Evolutionary conservation across 2,113 vertebrate species (phyloP).

Genomic region (Bubo scandiacus): DNA sequence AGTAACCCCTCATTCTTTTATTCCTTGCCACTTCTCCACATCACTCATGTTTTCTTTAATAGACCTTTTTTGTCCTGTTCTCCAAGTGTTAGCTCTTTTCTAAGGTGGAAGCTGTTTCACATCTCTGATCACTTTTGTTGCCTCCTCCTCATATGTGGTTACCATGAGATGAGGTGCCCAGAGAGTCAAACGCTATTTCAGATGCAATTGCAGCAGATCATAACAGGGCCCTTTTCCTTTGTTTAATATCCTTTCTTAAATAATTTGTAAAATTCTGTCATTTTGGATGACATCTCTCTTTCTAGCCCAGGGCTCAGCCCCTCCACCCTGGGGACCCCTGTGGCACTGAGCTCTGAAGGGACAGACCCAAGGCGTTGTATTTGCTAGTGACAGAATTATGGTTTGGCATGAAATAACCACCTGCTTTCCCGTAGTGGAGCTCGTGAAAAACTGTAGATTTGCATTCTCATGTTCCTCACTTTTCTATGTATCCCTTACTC

Average conservation of each 20-base stretch:
- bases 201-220: neutral
- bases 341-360: neutral
- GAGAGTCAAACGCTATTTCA: neutral
- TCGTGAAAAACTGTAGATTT: neutral
- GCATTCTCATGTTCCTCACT: neutral
- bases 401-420: neutral
- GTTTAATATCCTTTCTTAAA: neutral
- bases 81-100: neutral
- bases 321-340: neutral
- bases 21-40: neutral
- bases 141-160: neutral
- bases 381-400: neutral
- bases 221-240: neutral
- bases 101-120: neutral
- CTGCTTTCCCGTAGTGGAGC: rapidly evolving
- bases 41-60: neutral
- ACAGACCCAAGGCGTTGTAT: rapidly evolving
- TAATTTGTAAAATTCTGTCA: neutral
- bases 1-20: neutral
- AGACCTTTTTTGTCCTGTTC: neutral
- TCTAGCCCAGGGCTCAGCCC: neutral
- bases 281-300: neutral
- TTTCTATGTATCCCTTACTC: neutral
- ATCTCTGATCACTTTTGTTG: neutral
- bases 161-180: neutral